Evolutionary conservation across 2,113 vertebrate genomes (phyloP).

Genomic region (Delphinapterus leucas): DNA sequence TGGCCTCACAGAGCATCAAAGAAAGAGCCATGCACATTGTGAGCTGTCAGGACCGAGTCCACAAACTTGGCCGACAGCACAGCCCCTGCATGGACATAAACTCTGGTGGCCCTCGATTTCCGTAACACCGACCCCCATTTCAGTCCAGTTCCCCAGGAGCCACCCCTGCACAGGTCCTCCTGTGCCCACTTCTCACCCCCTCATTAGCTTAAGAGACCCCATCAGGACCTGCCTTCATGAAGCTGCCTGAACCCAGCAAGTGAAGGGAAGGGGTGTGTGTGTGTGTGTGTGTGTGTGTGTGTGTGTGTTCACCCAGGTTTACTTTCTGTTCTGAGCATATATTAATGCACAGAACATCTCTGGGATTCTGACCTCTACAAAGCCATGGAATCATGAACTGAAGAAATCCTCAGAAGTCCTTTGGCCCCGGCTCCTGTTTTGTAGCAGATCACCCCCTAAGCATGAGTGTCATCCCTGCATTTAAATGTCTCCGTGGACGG

Average conservation of each 20-base stretch:
- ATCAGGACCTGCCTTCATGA: rapidly evolving
- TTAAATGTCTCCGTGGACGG: neutral
- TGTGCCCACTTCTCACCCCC: neutral
- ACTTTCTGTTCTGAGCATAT: neutral
- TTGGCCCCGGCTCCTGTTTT: neutral
- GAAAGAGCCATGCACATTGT: rapidly evolving
- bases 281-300: neutral
- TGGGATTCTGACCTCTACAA: neutral
- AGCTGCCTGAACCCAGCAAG: neutral
- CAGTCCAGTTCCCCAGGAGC: rapidly evolving
- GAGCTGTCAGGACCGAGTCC: rapidly evolving
- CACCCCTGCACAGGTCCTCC: too few species aligned
- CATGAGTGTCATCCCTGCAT: rapidly evolving
- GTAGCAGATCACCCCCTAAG: neutral
- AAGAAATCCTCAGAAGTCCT: neutral
- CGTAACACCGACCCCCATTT: rapidly evolving
- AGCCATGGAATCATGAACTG: neutral
- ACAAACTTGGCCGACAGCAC: too few species aligned
- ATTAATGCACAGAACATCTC: neutral
- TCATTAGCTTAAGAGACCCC: neutral
- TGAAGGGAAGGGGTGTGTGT: neutral
- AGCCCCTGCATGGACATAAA: rapidly evolving
- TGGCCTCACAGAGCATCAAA: neutral
- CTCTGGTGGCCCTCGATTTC: neutral
- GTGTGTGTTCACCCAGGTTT: neutral